Conservation (phyloP, 30 jellyfish, hydroid and myxozoan genomes). For the Cassiopea andromeda region DNA sequence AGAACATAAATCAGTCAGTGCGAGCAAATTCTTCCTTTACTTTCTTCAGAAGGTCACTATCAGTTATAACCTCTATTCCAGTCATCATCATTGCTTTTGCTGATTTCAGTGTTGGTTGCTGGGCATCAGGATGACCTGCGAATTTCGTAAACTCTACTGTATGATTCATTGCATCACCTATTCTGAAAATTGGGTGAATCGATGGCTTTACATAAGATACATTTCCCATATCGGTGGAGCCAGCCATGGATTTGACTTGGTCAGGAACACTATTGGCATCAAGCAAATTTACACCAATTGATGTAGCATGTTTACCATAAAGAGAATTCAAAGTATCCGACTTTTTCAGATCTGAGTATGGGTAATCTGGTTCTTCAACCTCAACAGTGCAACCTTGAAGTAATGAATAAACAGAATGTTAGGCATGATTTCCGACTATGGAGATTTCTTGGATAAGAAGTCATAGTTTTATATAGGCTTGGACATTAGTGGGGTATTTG, state of each 20-base stretch:
- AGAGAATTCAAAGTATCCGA: constrained; percentile 7
- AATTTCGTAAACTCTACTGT: constrained; percentile 77
- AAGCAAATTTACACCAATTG: constrained; percentile 33
- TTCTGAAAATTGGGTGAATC: constrained; percentile 86
- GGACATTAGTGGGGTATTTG: too few species aligned
- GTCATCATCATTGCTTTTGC: constrained; percentile 95
- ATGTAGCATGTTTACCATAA: constrained; percentile 42
- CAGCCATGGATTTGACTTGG: constrained; percentile 33
- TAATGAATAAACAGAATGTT: not conserved
- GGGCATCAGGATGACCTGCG: constrained; percentile 72
- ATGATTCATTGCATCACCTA: constrained; percentile 68
- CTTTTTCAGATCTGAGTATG: constrained; percentile 37
- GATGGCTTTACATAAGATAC: constrained; percentile 91
- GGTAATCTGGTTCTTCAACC: not conserved
- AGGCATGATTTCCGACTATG: not conserved
- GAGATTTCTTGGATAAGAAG: too few species aligned
- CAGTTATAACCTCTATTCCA: constrained; percentile 70
- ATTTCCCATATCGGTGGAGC: constrained; percentile 95
- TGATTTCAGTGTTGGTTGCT: constrained; percentile 77
- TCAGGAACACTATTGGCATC: constrained; percentile 14
- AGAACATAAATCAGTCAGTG: not conserved
- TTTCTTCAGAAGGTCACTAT: constrained; percentile 25
- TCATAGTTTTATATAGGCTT: too few species aligned
- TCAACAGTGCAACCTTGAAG: constrained; percentile 56
- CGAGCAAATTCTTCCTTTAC: constrained; percentile 57